Percentiles rank a stretch among this genome's conserved stretches.
phyloP scores from a whole-genome alignment of 2,113 vertebrate genomes.

The Recurvirostra avosetta region DNA sequence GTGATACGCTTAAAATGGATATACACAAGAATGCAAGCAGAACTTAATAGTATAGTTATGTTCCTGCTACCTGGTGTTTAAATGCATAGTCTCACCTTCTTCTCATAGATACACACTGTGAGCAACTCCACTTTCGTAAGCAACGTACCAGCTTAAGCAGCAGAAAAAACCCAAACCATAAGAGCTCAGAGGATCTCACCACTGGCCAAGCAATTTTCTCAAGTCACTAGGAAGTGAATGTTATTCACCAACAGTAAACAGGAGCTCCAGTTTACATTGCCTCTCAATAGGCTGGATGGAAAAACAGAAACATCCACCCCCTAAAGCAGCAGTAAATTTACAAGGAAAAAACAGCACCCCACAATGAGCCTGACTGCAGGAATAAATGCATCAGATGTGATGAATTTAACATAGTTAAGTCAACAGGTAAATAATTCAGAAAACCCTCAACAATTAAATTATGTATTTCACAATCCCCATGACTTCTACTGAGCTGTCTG shows the following conservation, averaged over 20 bases:
- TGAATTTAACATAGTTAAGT: constrained; percentile 31
- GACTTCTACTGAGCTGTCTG: background rate
- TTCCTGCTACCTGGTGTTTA: background rate
- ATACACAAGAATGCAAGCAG: background rate
- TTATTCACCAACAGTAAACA: background rate
- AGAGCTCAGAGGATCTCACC: background rate
- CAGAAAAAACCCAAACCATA: background rate
- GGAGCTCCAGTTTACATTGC: background rate
- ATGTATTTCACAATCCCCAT: constrained; percentile 1
- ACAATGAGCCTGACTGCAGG: background rate
- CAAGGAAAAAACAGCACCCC: background rate
- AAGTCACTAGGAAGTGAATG: background rate
- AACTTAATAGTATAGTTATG: background rate
- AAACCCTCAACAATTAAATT: constrained; percentile 9
- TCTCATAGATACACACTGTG: background rate
- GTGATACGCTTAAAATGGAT: background rate
- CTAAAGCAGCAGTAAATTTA: background rate
- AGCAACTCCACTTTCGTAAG: background rate
- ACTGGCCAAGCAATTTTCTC: background rate
- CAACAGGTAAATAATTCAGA: constrained; percentile 39
- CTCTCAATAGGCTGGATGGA: background rate
- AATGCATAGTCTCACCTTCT: background rate
- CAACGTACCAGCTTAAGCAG: background rate
- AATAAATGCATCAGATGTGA: constrained; percentile 1
- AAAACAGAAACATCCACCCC: background rate